Evolutionary conservation across 2,888 invertebrate genomes (phyloP), one percentile per base, ranked within the genome.

Genomic region (Pheosia gnoma): DNA sequence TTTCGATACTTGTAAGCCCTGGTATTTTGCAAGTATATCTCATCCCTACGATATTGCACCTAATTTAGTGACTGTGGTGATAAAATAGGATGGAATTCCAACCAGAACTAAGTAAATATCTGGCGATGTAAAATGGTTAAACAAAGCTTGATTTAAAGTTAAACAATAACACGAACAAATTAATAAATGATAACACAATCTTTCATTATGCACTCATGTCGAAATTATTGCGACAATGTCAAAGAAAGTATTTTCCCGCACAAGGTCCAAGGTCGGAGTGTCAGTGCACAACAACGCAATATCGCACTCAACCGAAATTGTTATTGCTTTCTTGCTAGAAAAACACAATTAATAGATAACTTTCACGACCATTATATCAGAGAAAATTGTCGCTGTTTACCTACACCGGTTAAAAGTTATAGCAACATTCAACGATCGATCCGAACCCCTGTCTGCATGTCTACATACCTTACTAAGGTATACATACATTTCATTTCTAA

Each of bases 211-310:
- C 47, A 47, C 47, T 47, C 47, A 9, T 47, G n/a, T n/a, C 6
- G 4, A 47, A 47, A 47, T 4, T n/a, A n/a, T n/a, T n/a, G n/a
- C 47, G n/a, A 47, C 53, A 25, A 25, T 25, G 25, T 25, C 25
- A 53, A 53, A 53, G 53, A 53, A 53, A 53, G 53, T 51, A 8
- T 25, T 51, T 51, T 11, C 37, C 37, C 5, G 37, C 53, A 38
- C 53, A 53, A 53, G 53, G 53, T 53, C 53, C 53, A 53, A 53
- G 53, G 53, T 53, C 53, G 53, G 37, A 5, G 53, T 51, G 5
- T 25, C 25, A 37, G 36, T 7, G 13, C 3, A 3, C 25, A 53
- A 37, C 9, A 37, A 38, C 53, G 37, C 36, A 53, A 38, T 53
- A 8, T 37, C 53, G 4, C 37, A 37, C 38, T 53, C 37, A 53